Base-by-base conservation (phyloP, 2,113 vertebrate genomes). In the Cochlearius cochlearius region DNA sequence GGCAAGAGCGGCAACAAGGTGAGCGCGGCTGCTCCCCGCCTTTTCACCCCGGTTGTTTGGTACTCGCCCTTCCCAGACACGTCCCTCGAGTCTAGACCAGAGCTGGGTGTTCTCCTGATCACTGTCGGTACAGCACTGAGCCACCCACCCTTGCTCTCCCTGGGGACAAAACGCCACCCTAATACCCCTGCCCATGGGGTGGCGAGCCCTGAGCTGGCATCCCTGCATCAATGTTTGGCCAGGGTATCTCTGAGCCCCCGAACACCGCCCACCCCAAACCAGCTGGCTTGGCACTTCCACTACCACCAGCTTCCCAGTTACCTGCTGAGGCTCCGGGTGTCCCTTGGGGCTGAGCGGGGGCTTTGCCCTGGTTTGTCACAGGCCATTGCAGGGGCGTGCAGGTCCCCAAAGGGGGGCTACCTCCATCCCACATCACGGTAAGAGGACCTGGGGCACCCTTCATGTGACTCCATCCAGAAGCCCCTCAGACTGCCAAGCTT, bases 371-470 rank as follows among this genome's bases (percentile, higher is more conserved):
- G 11, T 71, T 55, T 71, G 74, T 6, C 56, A 5, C 5, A 8
- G 3, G 1, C 30, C 17, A 21, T 6, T 15, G 38, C 22, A 45
- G 64, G 74, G 34, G 45, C 27, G 45, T 8, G 38, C 18, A 15
- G 32, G 15, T 67, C 66, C 49, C 25, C 29, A 25, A n/a, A 55
- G 23, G 47, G 15, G 29, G 55, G 11, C 56, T 23, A 15, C 17
- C 58, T 7, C 6, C 29, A 29, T 18, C 41, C 52, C 59, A 17
- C 1, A 5, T 25, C 27, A 13, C 1, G 0, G 18, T 7, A 21
- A 38, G 43, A 27, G 52, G 72, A 41, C 9, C 3, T 20, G 5
- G 34, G 59, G 38, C 38, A 60, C 53, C 62, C 58, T 19, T 16
- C 5, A 34, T 3, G 11, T 21, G 62, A 43, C 17, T 15, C 52